phyloP scores from a whole-genome alignment of 2,797 vertebrate species.

The Myotis planiceps region DNA sequence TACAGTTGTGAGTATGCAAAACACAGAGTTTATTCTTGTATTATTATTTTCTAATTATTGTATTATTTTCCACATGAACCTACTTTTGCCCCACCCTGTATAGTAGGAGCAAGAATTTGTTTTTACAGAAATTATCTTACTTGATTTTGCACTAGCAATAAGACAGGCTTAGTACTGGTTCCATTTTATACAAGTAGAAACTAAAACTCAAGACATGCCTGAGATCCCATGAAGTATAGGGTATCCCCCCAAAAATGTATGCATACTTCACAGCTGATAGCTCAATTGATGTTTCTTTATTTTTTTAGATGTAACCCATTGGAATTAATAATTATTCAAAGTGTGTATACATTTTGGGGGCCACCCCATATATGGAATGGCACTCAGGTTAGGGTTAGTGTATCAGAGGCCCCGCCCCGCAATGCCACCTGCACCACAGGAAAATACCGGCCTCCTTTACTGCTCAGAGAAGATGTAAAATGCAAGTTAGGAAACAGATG shows the following conservation, averaged over 20 bases:
- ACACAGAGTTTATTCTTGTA: background rate
- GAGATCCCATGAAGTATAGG: background rate
- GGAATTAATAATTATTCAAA: too few relatives aligned
- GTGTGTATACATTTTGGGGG: too few relatives aligned
- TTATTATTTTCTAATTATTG: background rate
- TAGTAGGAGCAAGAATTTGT: background rate
- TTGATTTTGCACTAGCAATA: background rate
- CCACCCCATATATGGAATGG: too few relatives aligned
- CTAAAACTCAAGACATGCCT: background rate
- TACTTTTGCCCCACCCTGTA: background rate
- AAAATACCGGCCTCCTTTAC: background rate
- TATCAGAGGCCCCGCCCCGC: background rate
- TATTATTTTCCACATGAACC: background rate
- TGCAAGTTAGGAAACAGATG: background rate
- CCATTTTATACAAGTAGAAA: background rate
- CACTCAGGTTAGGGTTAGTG: background rate
- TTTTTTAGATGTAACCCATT: too few relatives aligned
- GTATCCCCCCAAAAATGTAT: too few relatives aligned
- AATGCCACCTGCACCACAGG: background rate
- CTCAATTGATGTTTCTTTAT: too few relatives aligned
- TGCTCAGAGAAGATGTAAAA: background rate
- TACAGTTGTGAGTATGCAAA: background rate
- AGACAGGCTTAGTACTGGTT: background rate
- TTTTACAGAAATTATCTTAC: background rate
- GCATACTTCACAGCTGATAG: too few relatives aligned